Evolutionary conservation across 2,888 invertebrate genomes (phyloP), one percentile per base, ranked within the genome.

Genomic region (Allolobophora icterica): DNA sequence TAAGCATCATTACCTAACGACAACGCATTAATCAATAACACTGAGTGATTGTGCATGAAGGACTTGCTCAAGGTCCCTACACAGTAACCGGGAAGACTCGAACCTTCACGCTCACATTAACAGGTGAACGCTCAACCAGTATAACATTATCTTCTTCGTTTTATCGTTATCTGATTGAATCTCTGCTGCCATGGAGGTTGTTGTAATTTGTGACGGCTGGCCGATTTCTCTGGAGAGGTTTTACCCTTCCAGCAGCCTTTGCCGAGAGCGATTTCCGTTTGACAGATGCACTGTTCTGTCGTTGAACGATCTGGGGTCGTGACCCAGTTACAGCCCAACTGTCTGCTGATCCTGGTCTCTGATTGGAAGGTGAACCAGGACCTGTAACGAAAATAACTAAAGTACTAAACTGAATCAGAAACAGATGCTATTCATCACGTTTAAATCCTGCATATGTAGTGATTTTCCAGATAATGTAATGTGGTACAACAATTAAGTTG

Each of bases 191-290:
- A 35, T 33, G 87, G 24, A 87, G 38, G 19, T 38, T 34, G 35
- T 87, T 87, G n/a, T 87, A 87, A 87, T 87, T 87, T 34, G 87
- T 38, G 24, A 87, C 87, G 87, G 15, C 34, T 21, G 87, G 87
- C 15, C 38, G 34, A 38, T 17, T 19, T 38, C 87, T 87, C 87
- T 87, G 87, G 19, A 35, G 87, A 87, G 87, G 87, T 38, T 35
- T 34, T 24, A 17, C 35, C 87, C 87, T 34, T 24, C 87, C 87
- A 34, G 34, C 19, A 8, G 87, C 87, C 34, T 87, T 87, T 87
- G 87, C 34, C 17, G 87, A 87, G 0, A 87, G 34, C 24, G 34
- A 38, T 35, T 87, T 87, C 34, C 87, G 34, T 8, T 87, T 87
- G 34, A 33, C 33, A 34, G 34, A 13, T 17, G 34, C 38, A 24